A percentile compares a stretch with the other conserved stretches of the same genome.
These are phyloP conservation scores for Hemicentrotus pulcherrimus DNA, from an alignment of 35 echinoderm and acorn worm species.

Conservation along the genomic window DNA sequence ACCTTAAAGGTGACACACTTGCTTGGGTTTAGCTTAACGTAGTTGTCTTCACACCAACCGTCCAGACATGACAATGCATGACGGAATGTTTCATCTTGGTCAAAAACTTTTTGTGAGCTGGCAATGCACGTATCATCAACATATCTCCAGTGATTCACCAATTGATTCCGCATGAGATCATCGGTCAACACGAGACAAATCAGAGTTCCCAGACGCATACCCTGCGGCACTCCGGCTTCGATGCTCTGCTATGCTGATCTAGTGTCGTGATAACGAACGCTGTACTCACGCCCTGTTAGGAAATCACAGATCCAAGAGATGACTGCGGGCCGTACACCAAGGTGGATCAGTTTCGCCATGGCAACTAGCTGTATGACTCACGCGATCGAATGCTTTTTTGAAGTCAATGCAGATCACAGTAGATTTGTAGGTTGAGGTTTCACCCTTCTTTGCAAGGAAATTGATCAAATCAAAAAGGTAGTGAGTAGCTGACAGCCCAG, in stretches of 20 bases:
- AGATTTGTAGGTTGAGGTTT: background rate
- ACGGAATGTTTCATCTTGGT: background rate
- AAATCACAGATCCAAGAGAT: too few species aligned
- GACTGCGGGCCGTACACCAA: too few species aligned
- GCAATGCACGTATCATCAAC: too few species aligned
- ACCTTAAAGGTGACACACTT: too few species aligned
- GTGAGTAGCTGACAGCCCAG: constrained; percentile 44
- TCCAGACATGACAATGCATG: background rate
- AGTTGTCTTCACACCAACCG: too few species aligned
- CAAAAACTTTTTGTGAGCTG: background rate
- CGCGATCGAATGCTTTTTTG: background rate
- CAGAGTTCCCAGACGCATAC: constrained; percentile 22
- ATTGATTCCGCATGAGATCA: too few species aligned
- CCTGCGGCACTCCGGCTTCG: constrained; percentile 46
- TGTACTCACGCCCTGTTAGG: background rate
- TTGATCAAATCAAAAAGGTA: constrained; percentile 54
- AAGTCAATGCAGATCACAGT: background rate
- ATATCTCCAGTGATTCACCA: too few species aligned
- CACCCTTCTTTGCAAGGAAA: constrained; percentile 42
- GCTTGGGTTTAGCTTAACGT: too few species aligned
- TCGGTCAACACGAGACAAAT: too few species aligned
- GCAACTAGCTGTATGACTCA: too few species aligned
- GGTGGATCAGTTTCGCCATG: too few species aligned
- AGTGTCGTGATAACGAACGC: constrained; percentile 17
- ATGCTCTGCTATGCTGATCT: background rate